Evolutionary conservation across 2,797 vertebrate genomes (phyloP), one percentile per base, ranked within the genome.

Genomic region (Spondyliosoma cantharus): DNA sequence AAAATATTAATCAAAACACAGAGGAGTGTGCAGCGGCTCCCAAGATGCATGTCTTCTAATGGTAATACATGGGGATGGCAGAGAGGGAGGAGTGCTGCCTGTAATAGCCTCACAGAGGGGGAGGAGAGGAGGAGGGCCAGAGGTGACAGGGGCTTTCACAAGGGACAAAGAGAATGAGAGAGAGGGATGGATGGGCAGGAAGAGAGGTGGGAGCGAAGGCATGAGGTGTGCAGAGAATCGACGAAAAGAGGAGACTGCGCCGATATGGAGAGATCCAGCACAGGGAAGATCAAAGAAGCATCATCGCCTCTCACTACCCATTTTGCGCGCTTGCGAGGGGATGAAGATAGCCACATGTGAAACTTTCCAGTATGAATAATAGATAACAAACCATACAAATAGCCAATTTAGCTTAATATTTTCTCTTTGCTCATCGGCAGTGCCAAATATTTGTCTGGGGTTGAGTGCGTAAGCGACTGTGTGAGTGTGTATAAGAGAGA

Each of bases 1-100:
- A 96, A 98, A 98, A 97, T 97, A 98, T 98, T 98, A 97, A 98
- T 97, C 96, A 97, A 97, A 97, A 95, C 94, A 96, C 95, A 95
- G 95, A 97, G 96, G 96, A 98, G 96, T 94, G 95, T 93, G 95
- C 95, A 91, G 92, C 95, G 92, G 96, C 93, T 96, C 96, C 96
- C 96, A 95, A 93, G 94, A 96, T 96, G 94, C 95, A 96, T 96
- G 96, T 97, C 96, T 96, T 95, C 95, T 97, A 97, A 97, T 96
- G 95, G 96, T 95, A 96, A 96, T 95, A 96, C 94, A 94, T 91
- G 92, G 94, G 92, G 91, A 94, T 94, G 93, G 94, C 93, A 93
- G 93, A 90, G 94, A 95, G 93, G 95, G 95, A 96, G 95, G 93
- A 96, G 95, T 94, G 95, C 95, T 95, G 96, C 95, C 94, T 67